Base-by-base conservation (phyloP, 2,797 vertebrate genomes). In the Ciconia nigra region DNA sequence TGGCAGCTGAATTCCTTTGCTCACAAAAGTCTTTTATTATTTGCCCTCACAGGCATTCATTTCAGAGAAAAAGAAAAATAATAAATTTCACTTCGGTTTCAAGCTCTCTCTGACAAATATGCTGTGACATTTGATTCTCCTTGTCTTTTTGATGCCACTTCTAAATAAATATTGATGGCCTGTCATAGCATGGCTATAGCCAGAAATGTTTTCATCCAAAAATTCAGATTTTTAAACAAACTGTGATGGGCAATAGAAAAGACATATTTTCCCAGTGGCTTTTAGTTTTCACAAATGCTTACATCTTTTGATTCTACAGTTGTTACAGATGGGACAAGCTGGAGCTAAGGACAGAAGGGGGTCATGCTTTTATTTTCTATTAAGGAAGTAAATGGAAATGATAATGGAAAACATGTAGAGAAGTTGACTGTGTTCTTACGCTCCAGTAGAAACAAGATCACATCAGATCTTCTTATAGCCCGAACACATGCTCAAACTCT, bases 31-130 rank as follows among this genome's bases (percentile, higher is more conserved):
- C 29, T 84, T 93, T 83, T 62, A 82, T 90, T 88, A 74, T 90
- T 95, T 95, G 39, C 44, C 89, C 80, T 90, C 70, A 84, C 21
- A 88, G 87, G 66, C 93, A 76, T 90, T 84, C 49, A 66, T 87
- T 93, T 93, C 57, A 90, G 73, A 91, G 77, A 83, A 79, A 82
- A 24, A 52, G 59, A 87, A 83, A 92, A 95, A 95, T 37, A 87
- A 93, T 74, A 90, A 87, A 91, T 90, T 95, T 83, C 15, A 62
- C n/a, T 93, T 85, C 10, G n/a, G 41, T 96, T 96, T 90, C 82
- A 94, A 94, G 79, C 41, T 93, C 82, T 94, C 54, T 96, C 63
- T 92, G 88, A 92, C 83, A 96, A 96, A 97, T 70, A 61, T n/a
- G 52, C 57, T 82, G 39, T 63, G 95, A 92, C 90, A 84, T 59